Conservation (phyloP, 2,113 vertebrate genomes). For the Calidris pugnax region DNA sequence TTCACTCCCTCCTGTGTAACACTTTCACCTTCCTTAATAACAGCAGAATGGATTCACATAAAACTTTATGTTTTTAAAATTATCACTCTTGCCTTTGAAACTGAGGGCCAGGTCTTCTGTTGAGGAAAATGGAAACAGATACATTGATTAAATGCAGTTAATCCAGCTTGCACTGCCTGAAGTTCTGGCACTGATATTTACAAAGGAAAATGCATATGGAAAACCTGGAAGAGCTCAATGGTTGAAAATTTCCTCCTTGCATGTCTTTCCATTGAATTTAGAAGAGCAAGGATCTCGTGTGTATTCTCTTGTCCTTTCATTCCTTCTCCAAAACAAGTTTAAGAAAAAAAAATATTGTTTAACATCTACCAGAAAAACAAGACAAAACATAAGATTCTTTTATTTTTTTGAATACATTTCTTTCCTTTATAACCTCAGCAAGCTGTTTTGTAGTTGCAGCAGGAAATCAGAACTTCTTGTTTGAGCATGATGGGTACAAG, state of each 20-base stretch:
- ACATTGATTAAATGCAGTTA: background rate
- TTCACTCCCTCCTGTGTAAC: background rate
- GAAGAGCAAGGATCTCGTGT: background rate
- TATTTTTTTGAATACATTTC: background rate
- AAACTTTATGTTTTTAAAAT: slow-evolving; percentile 32
- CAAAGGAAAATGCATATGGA: background rate
- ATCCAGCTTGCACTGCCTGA: background rate
- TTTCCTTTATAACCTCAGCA: background rate
- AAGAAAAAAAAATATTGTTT: background rate
- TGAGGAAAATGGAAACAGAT: background rate
- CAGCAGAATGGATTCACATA: background rate
- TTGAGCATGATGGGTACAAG: background rate
- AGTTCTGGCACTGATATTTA: background rate
- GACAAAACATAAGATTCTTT: background rate
- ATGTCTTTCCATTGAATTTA: background rate
- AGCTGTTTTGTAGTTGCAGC: background rate
- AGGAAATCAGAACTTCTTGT: background rate
- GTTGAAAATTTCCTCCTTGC: background rate
- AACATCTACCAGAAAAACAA: background rate
- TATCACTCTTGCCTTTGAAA: slow-evolving; percentile 5
- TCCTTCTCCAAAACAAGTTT: background rate
- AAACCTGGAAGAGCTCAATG: background rate
- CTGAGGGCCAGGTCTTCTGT: background rate
- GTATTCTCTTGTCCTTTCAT: background rate
- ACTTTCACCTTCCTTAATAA: background rate